Percentiles rank a stretch among this genome's conserved stretches.
Conservation (phyloP, 2,113 vertebrate genomes). For the Litocranius walleri region DNA sequence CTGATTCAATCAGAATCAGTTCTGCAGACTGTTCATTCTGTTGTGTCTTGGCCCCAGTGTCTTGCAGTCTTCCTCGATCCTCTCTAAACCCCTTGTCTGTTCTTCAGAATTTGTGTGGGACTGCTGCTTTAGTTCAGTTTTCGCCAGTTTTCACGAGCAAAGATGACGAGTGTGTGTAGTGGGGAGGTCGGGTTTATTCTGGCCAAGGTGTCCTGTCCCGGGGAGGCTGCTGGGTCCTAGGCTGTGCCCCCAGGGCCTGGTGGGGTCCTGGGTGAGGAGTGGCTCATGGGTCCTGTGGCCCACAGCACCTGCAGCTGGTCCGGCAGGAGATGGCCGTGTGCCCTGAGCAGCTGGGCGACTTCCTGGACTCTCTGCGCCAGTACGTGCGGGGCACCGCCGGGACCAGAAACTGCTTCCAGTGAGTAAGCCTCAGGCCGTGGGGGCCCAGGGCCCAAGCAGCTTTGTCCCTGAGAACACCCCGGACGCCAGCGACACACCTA, state of each 20-base stretch:
- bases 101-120: fast-evolving
- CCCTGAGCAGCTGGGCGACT: slow-evolving; percentile 92
- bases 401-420: slow-evolving; percentile 94
- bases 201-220: background rate
- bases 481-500: fast-evolving
- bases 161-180: background rate
- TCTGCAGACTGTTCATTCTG: fast-evolving
- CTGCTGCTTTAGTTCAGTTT: fast-evolving
- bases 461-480: background rate
- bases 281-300: background rate
- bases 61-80: fast-evolving
- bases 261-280: background rate
- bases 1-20: fast-evolving
- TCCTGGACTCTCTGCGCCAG: slow-evolving; percentile 92
- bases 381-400: slow-evolving; percentile 93
- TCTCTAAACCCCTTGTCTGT: fast-evolving
- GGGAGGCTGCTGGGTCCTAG: background rate
- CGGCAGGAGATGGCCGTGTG: slow-evolving; percentile 94
- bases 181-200: background rate
- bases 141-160: fast-evolving
- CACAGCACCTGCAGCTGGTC: slow-evolving; percentile 91
- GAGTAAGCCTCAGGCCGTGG: slow-evolving; percentile 67
- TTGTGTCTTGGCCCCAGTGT: fast-evolving
- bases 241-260: background rate
- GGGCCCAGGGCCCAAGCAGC: fast-evolving